Percentiles rank a stretch among this genome's conserved stretches.
phyloP scores from a whole-genome alignment of 2,888 invertebrate genomes.

The Odontocolon sp. region DNA sequence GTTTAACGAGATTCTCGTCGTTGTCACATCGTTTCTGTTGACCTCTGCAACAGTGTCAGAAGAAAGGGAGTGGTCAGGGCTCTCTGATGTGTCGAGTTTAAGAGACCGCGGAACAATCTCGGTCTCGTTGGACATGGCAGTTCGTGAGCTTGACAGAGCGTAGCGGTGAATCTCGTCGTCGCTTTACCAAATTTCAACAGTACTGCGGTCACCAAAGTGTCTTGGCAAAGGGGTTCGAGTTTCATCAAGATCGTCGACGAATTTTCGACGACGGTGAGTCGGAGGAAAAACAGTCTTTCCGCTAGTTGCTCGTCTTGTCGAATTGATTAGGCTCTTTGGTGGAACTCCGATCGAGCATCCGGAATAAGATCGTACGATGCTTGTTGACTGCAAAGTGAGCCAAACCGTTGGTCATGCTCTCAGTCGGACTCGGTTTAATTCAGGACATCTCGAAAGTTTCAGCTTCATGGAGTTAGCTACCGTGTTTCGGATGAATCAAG shows the following conservation, averaged over 20 bases:
- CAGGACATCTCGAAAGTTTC: too few species aligned
- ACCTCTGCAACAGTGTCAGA: background rate
- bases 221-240: slow-evolving; percentile 47
- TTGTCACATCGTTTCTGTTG: slow-evolving; percentile 4
- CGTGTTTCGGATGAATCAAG: too few species aligned
- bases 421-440: too few species aligned
- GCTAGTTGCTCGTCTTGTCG: slow-evolving; percentile 22
- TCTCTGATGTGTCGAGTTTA: slow-evolving; percentile 22
- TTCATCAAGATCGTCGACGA: slow-evolving; percentile 50
- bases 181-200: slow-evolving; percentile 22
- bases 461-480: too few species aligned
- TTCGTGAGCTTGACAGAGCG: slow-evolving; percentile 16
- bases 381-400: background rate
- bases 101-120: slow-evolving; percentile 33
- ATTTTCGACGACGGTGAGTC: slow-evolving; percentile 9
- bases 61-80: slow-evolving; percentile 1
- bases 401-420: background rate
- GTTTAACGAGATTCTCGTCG: background rate
- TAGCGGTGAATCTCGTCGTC: background rate
- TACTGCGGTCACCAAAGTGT: slow-evolving; percentile 44
- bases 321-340: slow-evolving; percentile 50
- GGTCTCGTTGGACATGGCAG: slow-evolving; percentile 14
- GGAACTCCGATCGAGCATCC: too few species aligned
- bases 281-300: background rate
- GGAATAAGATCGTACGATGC: slow-evolving; percentile 27